These are phyloP conservation scores for Anthrax anthrax DNA, from an alignment of 2,888 invertebrate genomes.

Conservation along the genomic window DNA sequence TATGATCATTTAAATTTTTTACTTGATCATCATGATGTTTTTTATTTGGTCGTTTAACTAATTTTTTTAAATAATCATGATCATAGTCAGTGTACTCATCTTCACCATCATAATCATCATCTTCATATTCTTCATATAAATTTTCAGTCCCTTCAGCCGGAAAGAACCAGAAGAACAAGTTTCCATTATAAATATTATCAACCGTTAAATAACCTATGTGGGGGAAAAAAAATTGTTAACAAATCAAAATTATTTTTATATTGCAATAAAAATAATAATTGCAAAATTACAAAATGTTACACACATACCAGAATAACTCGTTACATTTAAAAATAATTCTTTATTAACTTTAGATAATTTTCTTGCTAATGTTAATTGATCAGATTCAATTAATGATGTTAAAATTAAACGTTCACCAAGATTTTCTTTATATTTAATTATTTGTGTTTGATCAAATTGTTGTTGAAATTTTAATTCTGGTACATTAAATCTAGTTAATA, in stretches of 20 bases:
- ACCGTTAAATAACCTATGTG: constrained; percentile 46
- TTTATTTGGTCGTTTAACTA: constrained; percentile 44
- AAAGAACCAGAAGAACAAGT: constrained; percentile 78
- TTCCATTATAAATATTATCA: constrained; percentile 54
- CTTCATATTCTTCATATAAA: constrained; percentile 35
- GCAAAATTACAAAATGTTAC: too few relatives aligned
- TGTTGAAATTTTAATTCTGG: constrained; percentile 10
- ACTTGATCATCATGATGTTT: background rate
- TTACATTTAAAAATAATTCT: constrained; percentile 27
- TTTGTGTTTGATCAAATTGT: background rate
- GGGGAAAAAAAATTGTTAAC: background rate
- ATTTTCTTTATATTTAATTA: background rate
- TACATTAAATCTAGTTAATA: constrained; percentile 14
- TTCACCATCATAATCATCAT: constrained; percentile 34
- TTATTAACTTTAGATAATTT: constrained; percentile 22
- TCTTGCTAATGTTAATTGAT: constrained; percentile 14
- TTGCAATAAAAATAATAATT: too few relatives aligned
- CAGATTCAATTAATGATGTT: constrained; percentile 31
- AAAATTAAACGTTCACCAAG: constrained; percentile 23
- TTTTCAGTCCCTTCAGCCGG: constrained; percentile 37
- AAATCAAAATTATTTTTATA: too few relatives aligned
- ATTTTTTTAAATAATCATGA: constrained; percentile 41
- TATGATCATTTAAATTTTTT: background rate
- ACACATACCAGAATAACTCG: constrained; percentile 37
- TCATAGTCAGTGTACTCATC: constrained; percentile 23